Evolutionary conservation across 2,113 vertebrate species (phyloP).

Genomic region (Phylloscopus trochilus): DNA sequence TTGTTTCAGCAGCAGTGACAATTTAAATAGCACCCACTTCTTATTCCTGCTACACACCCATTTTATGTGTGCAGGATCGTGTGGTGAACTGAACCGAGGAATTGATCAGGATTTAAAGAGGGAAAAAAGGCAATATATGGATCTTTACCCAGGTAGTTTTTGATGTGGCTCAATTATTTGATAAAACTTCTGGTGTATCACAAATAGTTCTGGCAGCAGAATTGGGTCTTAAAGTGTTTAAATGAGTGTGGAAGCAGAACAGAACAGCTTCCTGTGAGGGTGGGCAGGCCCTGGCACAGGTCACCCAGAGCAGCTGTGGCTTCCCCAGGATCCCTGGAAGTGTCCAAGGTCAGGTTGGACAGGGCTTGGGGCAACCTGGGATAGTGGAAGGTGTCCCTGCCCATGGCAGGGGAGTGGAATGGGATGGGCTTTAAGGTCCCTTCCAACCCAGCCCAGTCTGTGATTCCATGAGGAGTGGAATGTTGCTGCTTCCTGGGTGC

Average conservation of each 20-base stretch:
- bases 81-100: background rate
- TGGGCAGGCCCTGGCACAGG: background rate
- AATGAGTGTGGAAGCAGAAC: background rate
- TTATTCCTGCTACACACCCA: slow-evolving; percentile 5
- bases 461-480: background rate
- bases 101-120: background rate
- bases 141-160: background rate
- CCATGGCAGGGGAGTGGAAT: background rate
- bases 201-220: background rate
- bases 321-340: background rate
- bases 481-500: background rate
- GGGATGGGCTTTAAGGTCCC: background rate
- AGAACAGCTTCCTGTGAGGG: background rate
- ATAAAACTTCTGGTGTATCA: background rate
- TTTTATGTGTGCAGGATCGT: background rate
- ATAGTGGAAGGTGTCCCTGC: background rate
- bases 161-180: background rate
- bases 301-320: background rate
- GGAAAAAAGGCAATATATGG: background rate
- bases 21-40: slow-evolving; percentile 31
- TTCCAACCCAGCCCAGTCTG: background rate
- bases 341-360: background rate
- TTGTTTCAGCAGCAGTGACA: slow-evolving; percentile 11
- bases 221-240: background rate
- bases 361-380: background rate